Conservation (phyloP, 2,888 invertebrate species). For the Tineola bisselliella region DNA sequence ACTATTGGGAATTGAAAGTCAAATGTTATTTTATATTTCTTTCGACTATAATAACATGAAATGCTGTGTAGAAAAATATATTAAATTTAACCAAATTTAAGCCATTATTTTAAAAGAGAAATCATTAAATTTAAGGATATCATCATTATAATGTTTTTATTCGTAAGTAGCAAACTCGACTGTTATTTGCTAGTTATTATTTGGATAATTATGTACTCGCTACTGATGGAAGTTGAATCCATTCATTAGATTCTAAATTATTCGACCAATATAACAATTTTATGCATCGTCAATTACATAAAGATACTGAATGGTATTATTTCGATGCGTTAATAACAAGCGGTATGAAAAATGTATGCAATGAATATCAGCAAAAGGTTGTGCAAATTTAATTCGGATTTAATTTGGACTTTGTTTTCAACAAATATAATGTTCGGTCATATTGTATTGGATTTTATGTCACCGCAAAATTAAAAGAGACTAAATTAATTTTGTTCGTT, state of each 20-base stretch:
- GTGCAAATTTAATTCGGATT: not conserved
- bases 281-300: constrained; percentile 6
- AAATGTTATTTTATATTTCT: too few relatives aligned
- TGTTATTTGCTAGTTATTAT: constrained; percentile 31
- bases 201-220: constrained; percentile 29
- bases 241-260: constrained; percentile 18
- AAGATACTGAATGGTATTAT: not conserved
- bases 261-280: constrained; percentile 3
- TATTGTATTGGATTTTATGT: not conserved
- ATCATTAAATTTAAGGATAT: not conserved
- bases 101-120: not conserved
- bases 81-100: not conserved
- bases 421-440: constrained; percentile 3
- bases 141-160: constrained; percentile 14
- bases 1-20: too few relatives aligned
- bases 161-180: constrained; percentile 27
- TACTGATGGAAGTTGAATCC: constrained; percentile 19
- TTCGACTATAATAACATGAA: too few relatives aligned
- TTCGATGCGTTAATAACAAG: not conserved
- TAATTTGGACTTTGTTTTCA: not conserved
- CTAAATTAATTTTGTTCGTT: not conserved
- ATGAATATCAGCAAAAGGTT: not conserved
- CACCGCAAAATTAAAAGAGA: not conserved
- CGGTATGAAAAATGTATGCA: not conserved
- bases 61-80: too few relatives aligned